Base-by-base conservation (phyloP, 2,888 invertebrate species). In the Pecten maximus region DNA sequence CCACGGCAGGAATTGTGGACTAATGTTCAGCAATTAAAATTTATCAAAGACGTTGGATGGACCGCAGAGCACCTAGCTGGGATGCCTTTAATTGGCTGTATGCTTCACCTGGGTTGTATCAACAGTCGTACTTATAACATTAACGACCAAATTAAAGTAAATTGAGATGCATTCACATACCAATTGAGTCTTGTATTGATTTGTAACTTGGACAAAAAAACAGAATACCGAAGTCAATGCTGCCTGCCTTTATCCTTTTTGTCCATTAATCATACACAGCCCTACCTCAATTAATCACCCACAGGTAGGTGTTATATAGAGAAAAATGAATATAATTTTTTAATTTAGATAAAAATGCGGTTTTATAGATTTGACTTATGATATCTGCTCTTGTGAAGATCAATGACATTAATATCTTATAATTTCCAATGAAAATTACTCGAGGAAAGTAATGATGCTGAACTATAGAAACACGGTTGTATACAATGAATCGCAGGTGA, bases 321-420 rank as follows among this genome's bases (percentile, higher is more conserved):
- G 74, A 74, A 74, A 60, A 74, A 74, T 74, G 74, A 35, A 74
- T 74, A 35, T 28, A 35, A 74, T 74, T 74, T 74, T 74, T 74
- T 74, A 74, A 74, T 74, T 74, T 74, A 74, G 74, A 74, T 74
- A 74, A 74, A 44, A 74, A 74, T 74, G 74, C 35, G 74, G 74
- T 74, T 74, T 35, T 74, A 35, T 35, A 44, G 44, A 35, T 28
- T 28, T 74, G 28, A 74, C 6, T 60, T 60, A 60, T 2, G 23
- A 60, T 60, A 60, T 60, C 74, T 74, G 74, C 74, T 35, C 10
- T 1, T 74, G 12, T 35, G 74, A 35, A 74, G 74, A 74, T 74
- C 74, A 74, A 74, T 74, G 74, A 74, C 74, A 35, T 74, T 74
- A 12, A 74, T 74, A 23, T 74, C 74, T 74, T 74, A 74, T 74